Evolutionary conservation across 2,797 vertebrate genomes (phyloP).

Genomic region (Craterocephalus amniculus): DNA sequence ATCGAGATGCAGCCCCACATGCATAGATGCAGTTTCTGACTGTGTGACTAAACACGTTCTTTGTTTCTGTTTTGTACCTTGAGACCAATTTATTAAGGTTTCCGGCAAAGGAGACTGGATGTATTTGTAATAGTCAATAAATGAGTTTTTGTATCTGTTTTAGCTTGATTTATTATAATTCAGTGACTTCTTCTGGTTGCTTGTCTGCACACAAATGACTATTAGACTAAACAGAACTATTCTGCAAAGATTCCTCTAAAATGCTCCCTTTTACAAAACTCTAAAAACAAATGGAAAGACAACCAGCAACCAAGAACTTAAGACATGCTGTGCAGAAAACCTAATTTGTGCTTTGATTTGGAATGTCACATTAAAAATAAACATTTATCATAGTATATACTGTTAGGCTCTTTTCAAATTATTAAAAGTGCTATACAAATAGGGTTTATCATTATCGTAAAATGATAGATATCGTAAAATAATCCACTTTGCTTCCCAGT

Average conservation of each 20-base stretch:
- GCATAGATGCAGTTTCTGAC: neutral
- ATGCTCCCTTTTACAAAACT: neutral
- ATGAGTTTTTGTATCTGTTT: constrained; percentile 77
- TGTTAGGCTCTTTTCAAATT: neutral
- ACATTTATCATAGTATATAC: neutral
- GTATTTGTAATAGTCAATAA: constrained; percentile 80
- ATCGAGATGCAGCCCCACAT: constrained; percentile 6
- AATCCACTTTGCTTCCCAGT: neutral
- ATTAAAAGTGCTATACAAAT: neutral
- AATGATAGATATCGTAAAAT: neutral
- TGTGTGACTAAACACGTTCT: constrained; percentile 11
- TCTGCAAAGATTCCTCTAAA: neutral
- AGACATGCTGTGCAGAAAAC: neutral
- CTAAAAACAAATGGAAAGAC: neutral
- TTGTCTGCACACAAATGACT: too few relatives aligned
- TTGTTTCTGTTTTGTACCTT: constrained; percentile 67
- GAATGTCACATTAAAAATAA: neutral
- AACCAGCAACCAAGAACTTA: neutral
- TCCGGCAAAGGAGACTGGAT: constrained; percentile 16
- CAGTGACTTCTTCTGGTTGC: too few relatives aligned
- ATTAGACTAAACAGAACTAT: neutral
- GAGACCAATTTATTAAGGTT: constrained; percentile 51
- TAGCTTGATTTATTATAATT: neutral
- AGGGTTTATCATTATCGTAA: neutral
- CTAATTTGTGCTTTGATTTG: constrained; percentile 6